Conservation (phyloP, 2,797 vertebrate genomes). For the Taenioides sp. region DNA sequence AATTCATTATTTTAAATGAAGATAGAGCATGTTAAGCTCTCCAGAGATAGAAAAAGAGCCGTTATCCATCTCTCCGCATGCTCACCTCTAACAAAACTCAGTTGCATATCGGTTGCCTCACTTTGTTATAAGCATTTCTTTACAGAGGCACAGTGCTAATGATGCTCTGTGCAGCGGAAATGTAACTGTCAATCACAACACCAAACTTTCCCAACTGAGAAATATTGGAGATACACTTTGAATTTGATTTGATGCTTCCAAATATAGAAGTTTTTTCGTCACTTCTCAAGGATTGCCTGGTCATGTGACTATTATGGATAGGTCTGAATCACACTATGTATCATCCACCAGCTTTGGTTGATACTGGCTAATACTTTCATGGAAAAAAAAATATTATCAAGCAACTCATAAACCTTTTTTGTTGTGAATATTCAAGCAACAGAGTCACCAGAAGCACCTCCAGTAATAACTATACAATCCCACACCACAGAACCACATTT, state of each 20-base stretch:
- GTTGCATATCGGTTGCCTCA: conserved; percentile 33
- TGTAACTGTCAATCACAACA: conserved; percentile 8
- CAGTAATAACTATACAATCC: too few relatives aligned
- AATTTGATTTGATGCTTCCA: background rate
- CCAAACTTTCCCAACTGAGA: conserved; percentile 7
- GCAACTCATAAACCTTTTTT: background rate
- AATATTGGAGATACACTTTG: background rate
- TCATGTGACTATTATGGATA: background rate
- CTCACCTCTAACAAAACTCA: conserved; percentile 21
- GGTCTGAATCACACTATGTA: background rate
- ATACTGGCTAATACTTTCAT: background rate
- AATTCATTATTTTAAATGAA: conserved; percentile 27
- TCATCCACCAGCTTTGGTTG: background rate
- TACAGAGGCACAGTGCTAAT: conserved; percentile 44
- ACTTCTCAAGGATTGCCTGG: background rate
- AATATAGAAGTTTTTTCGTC: background rate
- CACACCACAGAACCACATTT: too few relatives aligned
- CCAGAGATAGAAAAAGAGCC: conserved; percentile 22
- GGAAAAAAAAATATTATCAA: too few relatives aligned
- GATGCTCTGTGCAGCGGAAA: conserved; percentile 52
- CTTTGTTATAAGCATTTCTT: conserved; percentile 32
- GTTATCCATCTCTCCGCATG: conserved; percentile 38
- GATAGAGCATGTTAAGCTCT: conserved; percentile 35
- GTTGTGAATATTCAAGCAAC: too few relatives aligned
- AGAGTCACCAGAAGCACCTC: too few relatives aligned